Base-by-base conservation (phyloP, 2,797 vertebrate species). In the Podarcis lilfordi region DNA sequence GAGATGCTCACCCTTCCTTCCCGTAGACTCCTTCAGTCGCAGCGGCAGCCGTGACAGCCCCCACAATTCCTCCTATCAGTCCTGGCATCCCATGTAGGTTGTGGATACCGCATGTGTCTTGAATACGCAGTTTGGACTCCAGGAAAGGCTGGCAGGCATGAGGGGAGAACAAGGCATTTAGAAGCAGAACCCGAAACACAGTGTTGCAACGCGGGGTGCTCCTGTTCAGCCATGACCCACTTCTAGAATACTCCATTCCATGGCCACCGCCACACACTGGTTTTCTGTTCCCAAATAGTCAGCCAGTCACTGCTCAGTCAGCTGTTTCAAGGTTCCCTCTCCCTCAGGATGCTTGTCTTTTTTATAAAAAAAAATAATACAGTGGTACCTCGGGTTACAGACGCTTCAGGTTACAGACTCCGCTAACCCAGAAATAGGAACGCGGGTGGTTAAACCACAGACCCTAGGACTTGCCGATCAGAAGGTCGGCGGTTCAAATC, bases 41-140 rank as follows among this genome's bases (percentile, higher is more conserved):
- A 0, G 92, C n/a, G 0, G 98, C 98, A 2, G 98, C 98, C 0
- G 98, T 98, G 88, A 99, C 95, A 9, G 99, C 98, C 0, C 98
- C 99, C 13, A 97, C 94, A 3, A 99, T 98, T 86, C 97, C 98
- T 0, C 99, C 99, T 1, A 99, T 98, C 92, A 99, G 85, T 17
- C 99, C 99, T 0, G 99, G 99, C 85, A 99, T 85, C 4, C 97
- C 99, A 0, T 99, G 99, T 69, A 99, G 97, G 91, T 99, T 99
- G 95, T 99, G 98, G 90, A 99, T 88, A 21, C 99, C 99, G 5
- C 99, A 99, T 0, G 99, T 99, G 83, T 99, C 99, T 92, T 99
- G 99, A 88, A 99, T 96, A 68, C 96, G 98, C 23, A 99, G 75
- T 72, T 88, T 91, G 71, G 97, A 98, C 89, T 98, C 98, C 93